A percentile compares a stretch with the other conserved stretches of the same genome.
phyloP scores from a whole-genome alignment of 2,888 invertebrate genomes.

The Chalcis sispes region DNA sequence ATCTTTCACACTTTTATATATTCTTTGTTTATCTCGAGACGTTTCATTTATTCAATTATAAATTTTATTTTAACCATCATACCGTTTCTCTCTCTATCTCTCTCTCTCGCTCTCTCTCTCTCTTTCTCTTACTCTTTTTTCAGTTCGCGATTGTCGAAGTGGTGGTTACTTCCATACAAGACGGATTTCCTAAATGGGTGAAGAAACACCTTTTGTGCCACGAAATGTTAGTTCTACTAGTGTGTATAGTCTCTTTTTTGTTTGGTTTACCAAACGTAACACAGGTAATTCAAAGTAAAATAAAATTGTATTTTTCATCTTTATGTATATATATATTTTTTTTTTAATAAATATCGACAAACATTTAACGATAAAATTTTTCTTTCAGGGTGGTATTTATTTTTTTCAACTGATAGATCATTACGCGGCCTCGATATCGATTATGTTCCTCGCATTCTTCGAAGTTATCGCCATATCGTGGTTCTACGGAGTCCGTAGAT shows the following conservation, averaged over 20 bases:
- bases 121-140: too few species aligned
- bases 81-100: too few species aligned
- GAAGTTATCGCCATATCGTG: constrained; percentile 94
- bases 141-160: constrained; percentile 97
- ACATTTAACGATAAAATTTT: not conserved
- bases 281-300: constrained; percentile 78
- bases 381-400: constrained; percentile 89
- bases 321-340: too few species aligned
- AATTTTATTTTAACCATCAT: too few species aligned
- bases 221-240: constrained; percentile 89
- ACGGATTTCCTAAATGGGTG: constrained; percentile 93
- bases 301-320: constrained; percentile 5
- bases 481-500: constrained; percentile 90
- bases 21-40: not conserved
- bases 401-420: constrained; percentile 95
- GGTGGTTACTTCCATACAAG: constrained; percentile 94
- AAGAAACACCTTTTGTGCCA: constrained; percentile 89
- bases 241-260: constrained; percentile 89
- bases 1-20: not conserved
- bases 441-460: constrained; percentile 94
- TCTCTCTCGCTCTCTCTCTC: too few species aligned
- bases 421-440: constrained; percentile 94
- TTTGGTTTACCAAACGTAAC: constrained; percentile 92
- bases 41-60: not conserved
- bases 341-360: too few species aligned